Conservation (phyloP, 2,888 invertebrate genomes). For the Stegophylla sp. region DNA sequence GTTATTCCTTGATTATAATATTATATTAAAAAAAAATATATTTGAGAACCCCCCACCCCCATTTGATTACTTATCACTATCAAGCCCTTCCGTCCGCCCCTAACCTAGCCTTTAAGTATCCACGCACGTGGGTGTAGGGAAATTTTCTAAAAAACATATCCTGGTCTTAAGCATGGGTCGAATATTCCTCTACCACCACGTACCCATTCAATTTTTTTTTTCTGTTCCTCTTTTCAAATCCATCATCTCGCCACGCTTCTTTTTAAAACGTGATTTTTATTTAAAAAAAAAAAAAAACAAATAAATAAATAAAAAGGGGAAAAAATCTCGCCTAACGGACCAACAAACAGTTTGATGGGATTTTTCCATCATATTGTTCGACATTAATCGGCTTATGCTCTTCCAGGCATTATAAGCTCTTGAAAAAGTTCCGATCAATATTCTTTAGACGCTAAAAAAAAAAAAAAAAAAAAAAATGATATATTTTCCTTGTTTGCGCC, state of each 20-base stretch:
- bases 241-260: not conserved
- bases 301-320: conserved; percentile 5
- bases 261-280: conserved; percentile 43
- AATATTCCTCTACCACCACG: conserved; percentile 3
- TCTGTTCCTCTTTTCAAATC: no score
- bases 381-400: conserved; percentile 57
- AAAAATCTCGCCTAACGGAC: conserved; percentile 48
- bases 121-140: not conserved
- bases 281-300: conserved; percentile 32
- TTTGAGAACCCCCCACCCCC: no score
- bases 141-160: conserved; percentile 20
- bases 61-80: no score
- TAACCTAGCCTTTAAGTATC: no score
- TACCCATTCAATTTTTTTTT: conserved; percentile 1
- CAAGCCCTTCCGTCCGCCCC: no score
- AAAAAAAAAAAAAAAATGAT: conserved; percentile 45
- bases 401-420: conserved; percentile 53
- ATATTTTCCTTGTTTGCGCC: conserved; percentile 28
- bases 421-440: conserved; percentile 55
- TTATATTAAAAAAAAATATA: conserved; percentile 3
- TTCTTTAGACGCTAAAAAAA: conserved; percentile 51
- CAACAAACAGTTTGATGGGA: conserved; percentile 52
- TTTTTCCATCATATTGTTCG: conserved; percentile 54
- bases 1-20: not conserved
- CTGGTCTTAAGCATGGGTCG: no score